Conservation (phyloP, 1,140 invertebrate species). For the Contarinia nasturtii region DNA sequence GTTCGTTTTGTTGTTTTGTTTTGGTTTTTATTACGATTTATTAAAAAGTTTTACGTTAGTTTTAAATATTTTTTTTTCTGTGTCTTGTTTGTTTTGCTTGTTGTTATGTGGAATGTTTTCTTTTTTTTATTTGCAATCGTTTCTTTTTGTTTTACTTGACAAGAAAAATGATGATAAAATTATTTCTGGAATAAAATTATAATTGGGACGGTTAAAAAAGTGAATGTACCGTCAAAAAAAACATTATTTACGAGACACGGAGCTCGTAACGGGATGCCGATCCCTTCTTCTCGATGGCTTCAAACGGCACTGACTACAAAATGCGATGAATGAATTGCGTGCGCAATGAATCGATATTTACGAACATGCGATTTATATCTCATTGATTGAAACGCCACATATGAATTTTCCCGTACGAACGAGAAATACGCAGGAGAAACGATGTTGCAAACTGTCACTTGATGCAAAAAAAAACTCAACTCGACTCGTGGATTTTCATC, state of each 20-base stretch:
- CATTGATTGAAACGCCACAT: too few species aligned
- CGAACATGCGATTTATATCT: not conserved
- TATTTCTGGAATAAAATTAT: not conserved
- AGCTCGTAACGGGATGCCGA: conserved; percentile 1
- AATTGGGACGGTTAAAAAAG: not conserved
- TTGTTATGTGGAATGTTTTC: not conserved
- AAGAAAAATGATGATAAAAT: not conserved
- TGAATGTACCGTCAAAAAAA: too few species aligned
- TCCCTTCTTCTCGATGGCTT: conserved; percentile 1
- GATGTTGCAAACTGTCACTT: too few species aligned
- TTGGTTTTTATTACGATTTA: not conserved
- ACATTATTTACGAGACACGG: not conserved
- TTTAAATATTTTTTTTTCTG: not conserved
- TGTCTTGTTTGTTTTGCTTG: not conserved
- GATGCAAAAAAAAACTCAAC: too few species aligned
- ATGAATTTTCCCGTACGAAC: too few species aligned
- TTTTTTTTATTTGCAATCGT: not conserved
- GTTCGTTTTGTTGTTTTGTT: not conserved
- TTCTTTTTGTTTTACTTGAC: not conserved
- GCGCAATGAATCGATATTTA: conserved; percentile 1
- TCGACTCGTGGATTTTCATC: too few species aligned
- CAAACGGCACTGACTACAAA: conserved; percentile 1
- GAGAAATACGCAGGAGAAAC: too few species aligned
- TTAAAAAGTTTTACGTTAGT: not conserved
- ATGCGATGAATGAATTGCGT: not conserved